Percentiles rank a stretch among this genome's conserved stretches.
Evolutionary conservation across 2,888 invertebrate genomes (phyloP).

Genomic region (Alviniconcha strummeri): DNA sequence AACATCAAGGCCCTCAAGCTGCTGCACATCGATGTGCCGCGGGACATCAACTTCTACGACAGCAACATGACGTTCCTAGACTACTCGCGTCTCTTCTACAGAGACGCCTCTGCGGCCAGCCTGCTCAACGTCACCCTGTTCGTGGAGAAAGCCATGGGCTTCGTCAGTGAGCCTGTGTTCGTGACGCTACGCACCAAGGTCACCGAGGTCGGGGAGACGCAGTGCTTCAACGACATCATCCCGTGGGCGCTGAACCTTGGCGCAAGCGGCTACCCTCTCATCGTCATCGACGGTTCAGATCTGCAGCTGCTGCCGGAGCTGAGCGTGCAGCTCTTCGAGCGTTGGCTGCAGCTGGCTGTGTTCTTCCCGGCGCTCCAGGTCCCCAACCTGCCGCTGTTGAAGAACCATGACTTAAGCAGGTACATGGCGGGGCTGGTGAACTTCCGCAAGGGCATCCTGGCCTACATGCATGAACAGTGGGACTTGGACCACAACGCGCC

Average conservation of each 20-base stretch:
- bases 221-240: slow-evolving; percentile 43
- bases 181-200: slow-evolving; percentile 39
- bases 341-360: slow-evolving; percentile 48
- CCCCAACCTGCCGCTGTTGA: slow-evolving; percentile 41
- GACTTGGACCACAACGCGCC: slow-evolving; percentile 38
- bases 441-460: slow-evolving; percentile 36
- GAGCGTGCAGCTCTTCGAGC: slow-evolving; percentile 41
- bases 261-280: slow-evolving; percentile 43
- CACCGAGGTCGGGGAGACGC: slow-evolving; percentile 28
- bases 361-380: slow-evolving; percentile 46
- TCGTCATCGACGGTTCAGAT: slow-evolving; percentile 39
- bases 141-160: slow-evolving; percentile 44
- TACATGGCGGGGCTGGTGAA: slow-evolving; percentile 25
- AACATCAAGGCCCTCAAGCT: slow-evolving; percentile 46
- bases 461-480: slow-evolving; percentile 39
- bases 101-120: slow-evolving; percentile 33
- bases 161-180: slow-evolving; percentile 43
- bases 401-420: slow-evolving; percentile 26
- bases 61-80: slow-evolving; percentile 45
- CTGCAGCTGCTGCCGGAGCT: slow-evolving; percentile 21
- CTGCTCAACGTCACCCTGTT: slow-evolving; percentile 42
- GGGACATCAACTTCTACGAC: slow-evolving; percentile 42
- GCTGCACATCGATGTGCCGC: slow-evolving; percentile 44
- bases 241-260: slow-evolving; percentile 43
- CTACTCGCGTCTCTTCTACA: slow-evolving; percentile 43